Evolutionary conservation across 2,888 invertebrate genomes (phyloP).

Genomic region (Prosopocoilus inquinatus): DNA sequence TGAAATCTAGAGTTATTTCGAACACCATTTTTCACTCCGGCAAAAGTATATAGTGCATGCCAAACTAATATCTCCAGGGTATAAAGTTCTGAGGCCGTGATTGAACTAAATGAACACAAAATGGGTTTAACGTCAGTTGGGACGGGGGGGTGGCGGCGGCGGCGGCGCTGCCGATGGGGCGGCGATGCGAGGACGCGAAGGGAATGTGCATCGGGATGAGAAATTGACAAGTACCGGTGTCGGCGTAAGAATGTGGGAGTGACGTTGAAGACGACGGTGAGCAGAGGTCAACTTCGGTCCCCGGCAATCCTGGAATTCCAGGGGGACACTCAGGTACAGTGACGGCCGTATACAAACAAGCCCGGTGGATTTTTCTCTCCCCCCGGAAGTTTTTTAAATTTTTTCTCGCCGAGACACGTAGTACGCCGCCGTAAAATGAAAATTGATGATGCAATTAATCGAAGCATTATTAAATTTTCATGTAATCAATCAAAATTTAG

Average conservation of each 20-base stretch:
- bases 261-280: slow-evolving; percentile 41
- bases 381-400: not conserved
- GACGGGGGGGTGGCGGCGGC: slow-evolving; percentile 28
- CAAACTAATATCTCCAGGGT: slow-evolving; percentile 47
- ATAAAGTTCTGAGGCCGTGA: slow-evolving; percentile 45
- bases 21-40: slow-evolving; percentile 47
- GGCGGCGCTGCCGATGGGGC: slow-evolving; percentile 19
- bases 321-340: slow-evolving; percentile 16
- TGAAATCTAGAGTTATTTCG: slow-evolving; percentile 38
- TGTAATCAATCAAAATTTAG: no score
- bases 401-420: not conserved
- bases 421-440: not conserved
- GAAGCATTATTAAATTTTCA: no score
- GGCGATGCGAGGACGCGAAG: slow-evolving; percentile 15
- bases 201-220: slow-evolving; percentile 13
- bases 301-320: slow-evolving; percentile 34
- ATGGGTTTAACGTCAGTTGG: slow-evolving; percentile 44
- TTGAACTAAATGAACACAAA: slow-evolving; percentile 50
- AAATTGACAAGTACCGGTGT: slow-evolving; percentile 20
- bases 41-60: slow-evolving; percentile 41
- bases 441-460: not conserved
- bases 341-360: not conserved
- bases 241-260: slow-evolving; percentile 35
- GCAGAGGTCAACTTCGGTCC: slow-evolving; percentile 41
- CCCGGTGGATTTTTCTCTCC: not conserved